Evolutionary conservation across 2,888 invertebrate genomes (phyloP).

Genomic region (Tenthredo amoena): DNA sequence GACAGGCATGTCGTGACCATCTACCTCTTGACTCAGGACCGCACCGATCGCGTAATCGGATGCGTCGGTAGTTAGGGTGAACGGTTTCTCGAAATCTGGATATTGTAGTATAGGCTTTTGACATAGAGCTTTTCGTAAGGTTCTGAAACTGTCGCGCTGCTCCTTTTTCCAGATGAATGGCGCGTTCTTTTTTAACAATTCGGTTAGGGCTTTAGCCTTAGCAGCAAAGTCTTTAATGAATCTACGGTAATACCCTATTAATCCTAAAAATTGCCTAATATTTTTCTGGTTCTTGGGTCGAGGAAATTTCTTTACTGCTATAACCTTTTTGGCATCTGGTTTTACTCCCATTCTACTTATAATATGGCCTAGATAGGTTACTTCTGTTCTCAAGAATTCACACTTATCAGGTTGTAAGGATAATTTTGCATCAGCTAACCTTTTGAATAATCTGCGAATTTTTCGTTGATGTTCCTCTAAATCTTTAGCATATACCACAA

Average conservation of each 20-base stretch:
- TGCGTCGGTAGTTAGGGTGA: neutral
- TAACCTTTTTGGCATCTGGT: conserved; percentile 1
- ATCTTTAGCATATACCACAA: neutral
- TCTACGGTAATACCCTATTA: neutral
- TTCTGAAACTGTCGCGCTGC: no score
- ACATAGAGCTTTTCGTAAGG: no score
- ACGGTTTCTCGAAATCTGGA: neutral
- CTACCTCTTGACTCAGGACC: neutral
- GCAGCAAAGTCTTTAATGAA: no score
- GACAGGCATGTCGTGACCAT: neutral
- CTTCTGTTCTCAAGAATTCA: conserved; percentile 6
- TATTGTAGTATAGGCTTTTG: neutral
- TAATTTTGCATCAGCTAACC: conserved; percentile 10
- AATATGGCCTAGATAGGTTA: no score
- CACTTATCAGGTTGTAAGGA: conserved; percentile 51
- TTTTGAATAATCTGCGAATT: conserved; percentile 11
- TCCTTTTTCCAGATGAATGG: no score
- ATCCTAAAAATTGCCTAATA: neutral
- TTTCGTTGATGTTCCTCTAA: conserved; percentile 40
- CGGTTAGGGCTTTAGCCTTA: no score
- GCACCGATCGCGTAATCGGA: conserved; percentile 11
- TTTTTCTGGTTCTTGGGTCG: neutral
- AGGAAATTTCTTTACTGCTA: neutral
- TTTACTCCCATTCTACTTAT: neutral
- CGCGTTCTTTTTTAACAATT: no score